Percentiles rank a stretch among this genome's conserved stretches.
These are phyloP conservation scores for Pedicia rivosa DNA, from an alignment of 2,888 invertebrate genomes.

Conservation along the genomic window DNA sequence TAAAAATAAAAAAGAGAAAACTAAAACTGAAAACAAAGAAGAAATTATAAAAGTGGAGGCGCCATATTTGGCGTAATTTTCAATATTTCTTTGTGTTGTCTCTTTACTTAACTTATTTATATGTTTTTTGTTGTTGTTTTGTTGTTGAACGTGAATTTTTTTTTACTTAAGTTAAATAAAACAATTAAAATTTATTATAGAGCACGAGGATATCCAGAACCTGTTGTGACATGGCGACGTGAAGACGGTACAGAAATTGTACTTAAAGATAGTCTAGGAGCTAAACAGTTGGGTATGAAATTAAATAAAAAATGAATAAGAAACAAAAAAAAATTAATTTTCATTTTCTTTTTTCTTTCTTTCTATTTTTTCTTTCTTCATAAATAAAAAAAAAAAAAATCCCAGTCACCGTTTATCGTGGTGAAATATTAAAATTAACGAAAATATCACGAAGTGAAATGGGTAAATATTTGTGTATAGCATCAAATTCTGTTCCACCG, in stretches of 20 bases:
- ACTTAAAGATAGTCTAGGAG: conserved; percentile 49
- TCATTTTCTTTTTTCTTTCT: conserved; percentile 8
- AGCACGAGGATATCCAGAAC: conserved; percentile 65
- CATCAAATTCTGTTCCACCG: conserved; percentile 76
- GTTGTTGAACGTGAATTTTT: no score
- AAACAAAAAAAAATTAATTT: background rate
- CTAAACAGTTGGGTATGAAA: conserved; percentile 44
- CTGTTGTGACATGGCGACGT: conserved; percentile 66
- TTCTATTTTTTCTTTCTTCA: conserved; percentile 17
- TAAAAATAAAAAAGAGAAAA: no score
- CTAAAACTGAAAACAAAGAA: no score
- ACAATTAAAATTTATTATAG: conserved; percentile 18
- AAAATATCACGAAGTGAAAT: conserved; percentile 78
- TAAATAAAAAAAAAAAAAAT: conserved; percentile 11
- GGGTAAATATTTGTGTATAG: conserved; percentile 83
- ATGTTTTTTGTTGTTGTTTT: no score
- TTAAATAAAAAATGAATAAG: no score
- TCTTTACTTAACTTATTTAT: no score
- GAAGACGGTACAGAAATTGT: conserved; percentile 72
- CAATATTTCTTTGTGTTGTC: no score
- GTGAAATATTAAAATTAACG: conserved; percentile 56
- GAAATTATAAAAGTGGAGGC: no score
- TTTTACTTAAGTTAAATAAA: no score
- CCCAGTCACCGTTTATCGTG: conserved; percentile 40
- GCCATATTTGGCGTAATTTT: no score